Evolutionary conservation across 1,140 invertebrate species (phyloP).

Genomic region (Asbolus verrucosus): DNA sequence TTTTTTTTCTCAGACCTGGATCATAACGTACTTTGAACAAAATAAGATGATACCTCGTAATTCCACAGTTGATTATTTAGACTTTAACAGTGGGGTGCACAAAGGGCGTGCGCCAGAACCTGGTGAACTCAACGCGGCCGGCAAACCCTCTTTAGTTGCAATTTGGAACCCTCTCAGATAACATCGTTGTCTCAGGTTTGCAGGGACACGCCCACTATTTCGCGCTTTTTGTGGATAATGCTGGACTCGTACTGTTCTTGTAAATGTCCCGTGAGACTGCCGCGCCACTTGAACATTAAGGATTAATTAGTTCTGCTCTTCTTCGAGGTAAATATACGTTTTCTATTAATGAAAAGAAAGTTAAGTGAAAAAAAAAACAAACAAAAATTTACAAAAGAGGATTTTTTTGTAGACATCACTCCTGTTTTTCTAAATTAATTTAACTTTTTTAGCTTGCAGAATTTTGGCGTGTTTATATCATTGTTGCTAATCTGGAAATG

Average conservation of each 20-base stretch:
- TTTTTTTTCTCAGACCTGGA: no score
- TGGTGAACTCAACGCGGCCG: conserved; percentile 15
- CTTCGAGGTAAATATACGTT: conserved; percentile 3
- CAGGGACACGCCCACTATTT: conserved; percentile 31
- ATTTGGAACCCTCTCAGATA: background rate
- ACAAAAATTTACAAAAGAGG: no score
- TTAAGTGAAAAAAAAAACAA: background rate
- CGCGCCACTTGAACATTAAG: no score
- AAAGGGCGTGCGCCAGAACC: conserved; percentile 31
- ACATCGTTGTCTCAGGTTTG: background rate
- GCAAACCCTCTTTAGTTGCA: conserved; percentile 23
- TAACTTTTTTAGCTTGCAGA: no score
- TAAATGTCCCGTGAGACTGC: no score
- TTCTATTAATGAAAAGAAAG: background rate
- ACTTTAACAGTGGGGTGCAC: conserved; percentile 1
- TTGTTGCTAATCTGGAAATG: no score
- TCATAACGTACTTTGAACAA: background rate
- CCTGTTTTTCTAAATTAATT: no score
- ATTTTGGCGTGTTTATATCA: no score
- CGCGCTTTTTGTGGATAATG: conserved; percentile 24
- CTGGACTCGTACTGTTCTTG: background rate
- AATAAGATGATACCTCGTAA: background rate
- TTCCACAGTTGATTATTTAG: conserved; percentile 7
- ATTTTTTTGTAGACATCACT: no score
- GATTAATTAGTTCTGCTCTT: no score